Base-by-base conservation (phyloP, 2,888 invertebrate genomes). In the Apoderus coryli region DNA sequence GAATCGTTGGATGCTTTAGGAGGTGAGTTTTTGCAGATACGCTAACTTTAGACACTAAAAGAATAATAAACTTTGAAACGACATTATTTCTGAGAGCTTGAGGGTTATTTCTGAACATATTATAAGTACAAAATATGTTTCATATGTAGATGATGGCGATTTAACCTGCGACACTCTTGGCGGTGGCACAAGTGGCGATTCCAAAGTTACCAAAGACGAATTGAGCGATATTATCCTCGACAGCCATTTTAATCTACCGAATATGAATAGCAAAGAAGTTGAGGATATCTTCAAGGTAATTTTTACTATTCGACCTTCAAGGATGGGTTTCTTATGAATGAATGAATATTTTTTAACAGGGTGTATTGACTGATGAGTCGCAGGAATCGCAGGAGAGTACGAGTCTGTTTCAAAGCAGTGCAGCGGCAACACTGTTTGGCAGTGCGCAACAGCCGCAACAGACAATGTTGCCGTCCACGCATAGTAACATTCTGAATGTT, bases 181-280 rank as follows among this genome's bases (percentile, higher is more conserved):
- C n/a, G n/a, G n/a, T n/a, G n/a, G n/a, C n/a, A n/a, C n/a, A n/a
- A n/a, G n/a, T 24, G 61, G 58, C 38, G 54, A 59, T 31, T 58
- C 64, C 4, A 64, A 64, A 36, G 60, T 72, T 24, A 69, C 70
- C 33, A 81, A 81, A 57, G 80, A 81, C 55, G 74, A 74, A 53
- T 54, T 76, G 15, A 67, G 67, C 29, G 75, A 76, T 51, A 71
- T 76, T 44, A 39, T 39, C 12, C 57, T 76, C 25, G 68, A 70
- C 43, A 64, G 70, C n/a, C 67, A 72, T 48, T 75, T 82, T 44
- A 80, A 73, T 50, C 54, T 85, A 33, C 79, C 84, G 2, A 84
- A 82, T 45, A 88, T 89, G 70, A 86, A 88, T 56, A 76, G 80
- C 50, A 84, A 84, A 54, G 88, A 88, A 45, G 85, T 89, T 2